Base-by-base conservation (phyloP, 2,888 invertebrate genomes). In the Lapara coniferarum region DNA sequence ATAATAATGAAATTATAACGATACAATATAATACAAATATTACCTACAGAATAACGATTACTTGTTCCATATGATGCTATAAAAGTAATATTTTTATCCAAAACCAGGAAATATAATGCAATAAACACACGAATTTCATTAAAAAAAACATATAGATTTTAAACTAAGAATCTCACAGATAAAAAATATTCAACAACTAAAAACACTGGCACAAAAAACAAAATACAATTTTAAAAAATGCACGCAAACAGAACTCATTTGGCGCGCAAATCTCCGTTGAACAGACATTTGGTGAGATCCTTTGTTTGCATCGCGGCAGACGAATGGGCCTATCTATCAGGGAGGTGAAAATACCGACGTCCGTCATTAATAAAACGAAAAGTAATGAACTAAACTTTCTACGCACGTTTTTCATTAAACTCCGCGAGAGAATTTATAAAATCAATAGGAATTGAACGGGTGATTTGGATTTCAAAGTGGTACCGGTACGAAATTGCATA, bases 401-500 rank as follows among this genome's bases (percentile, higher is more conserved):
- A 85, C 86, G 88, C 89, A 89, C 89, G 89, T 89, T 88, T 89
- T 89, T 89, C 89, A 89, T 89, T 89, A 88, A 88, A 88, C 81
- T 81, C 83, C 78, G 80, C 77, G 82, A 76, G 77, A 79, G 80
- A 84, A 84, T 86, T 87, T 86, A 83, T 82, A 85, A 87, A 85
- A 87, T 86, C 87, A 86, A 86, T 85, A 81, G 37, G 37, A 37
- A 37, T 37, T 37, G 8, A 37, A 37, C 37, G 37, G 8, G 8
- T 37, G 37, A 37, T 37, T 37, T 37, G 37, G 37, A 8, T 37
- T 37, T 37, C 3, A 37, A 37, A 6, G 8, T 37, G 37, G 25
- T 25, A 25, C 25, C 25, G 25, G 25, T 25, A 25, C 8, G 37
- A 6, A 6, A 37, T 4, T 37, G 5, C 37, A 37, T 25, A 25